These are phyloP conservation scores for Raja brachyura DNA, from an alignment of 2,113 vertebrate species.

Conservation along the genomic window DNA sequence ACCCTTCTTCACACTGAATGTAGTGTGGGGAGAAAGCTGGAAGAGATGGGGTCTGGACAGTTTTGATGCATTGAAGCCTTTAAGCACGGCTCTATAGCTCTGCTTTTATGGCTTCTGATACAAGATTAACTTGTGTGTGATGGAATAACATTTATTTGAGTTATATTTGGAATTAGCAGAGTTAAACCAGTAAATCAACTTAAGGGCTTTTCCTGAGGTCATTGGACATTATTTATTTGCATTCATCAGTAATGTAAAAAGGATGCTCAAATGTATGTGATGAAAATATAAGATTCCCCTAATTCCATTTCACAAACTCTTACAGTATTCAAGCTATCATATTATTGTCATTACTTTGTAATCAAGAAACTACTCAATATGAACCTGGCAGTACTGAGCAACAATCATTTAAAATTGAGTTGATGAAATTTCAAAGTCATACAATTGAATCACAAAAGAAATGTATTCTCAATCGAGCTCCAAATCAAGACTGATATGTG, in stretches of 20 bases:
- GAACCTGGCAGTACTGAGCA: not conserved
- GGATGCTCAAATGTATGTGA: not conserved
- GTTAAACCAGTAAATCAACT: not conserved
- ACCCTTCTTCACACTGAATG: too few relatives aligned
- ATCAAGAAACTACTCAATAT: not conserved
- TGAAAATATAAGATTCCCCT: not conserved
- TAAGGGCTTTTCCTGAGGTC: not conserved
- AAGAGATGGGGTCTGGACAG: too few relatives aligned
- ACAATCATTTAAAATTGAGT: not conserved
- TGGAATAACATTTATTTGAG: not conserved
- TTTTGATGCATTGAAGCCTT: not conserved
- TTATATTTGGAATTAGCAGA: not conserved
- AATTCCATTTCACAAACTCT: not conserved
- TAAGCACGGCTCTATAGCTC: not conserved
- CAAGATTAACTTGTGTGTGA: not conserved
- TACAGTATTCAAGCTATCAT: not conserved
- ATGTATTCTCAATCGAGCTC: not conserved
- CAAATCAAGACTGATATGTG: slow-evolving; percentile 46
- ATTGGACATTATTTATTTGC: not conserved
- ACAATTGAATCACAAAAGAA: not conserved
- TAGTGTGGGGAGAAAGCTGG: too few relatives aligned
- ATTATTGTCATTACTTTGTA: not conserved
- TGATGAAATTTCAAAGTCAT: not conserved
- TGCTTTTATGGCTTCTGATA: not conserved
- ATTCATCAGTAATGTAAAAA: not conserved